Evolutionary conservation across 2,797 vertebrate genomes (phyloP), one percentile per base, ranked within the genome.

Genomic region (Sebastes iracundus): DNA sequence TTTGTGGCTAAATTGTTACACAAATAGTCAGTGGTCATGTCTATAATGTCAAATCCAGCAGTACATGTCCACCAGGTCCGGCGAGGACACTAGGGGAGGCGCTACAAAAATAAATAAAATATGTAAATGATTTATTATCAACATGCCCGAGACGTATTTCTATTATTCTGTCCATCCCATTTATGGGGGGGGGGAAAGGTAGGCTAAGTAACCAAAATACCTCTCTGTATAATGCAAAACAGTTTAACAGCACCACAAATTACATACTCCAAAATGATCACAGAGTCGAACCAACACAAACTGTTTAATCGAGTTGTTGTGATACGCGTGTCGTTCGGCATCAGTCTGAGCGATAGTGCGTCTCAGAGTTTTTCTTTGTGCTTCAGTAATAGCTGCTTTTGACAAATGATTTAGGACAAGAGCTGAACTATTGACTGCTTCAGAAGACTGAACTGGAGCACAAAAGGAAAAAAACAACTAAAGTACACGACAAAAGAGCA

Each of bases 351-450:
- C 3, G 6, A n/a, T 25, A 4, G n/a, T 27, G 38, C 25, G 3
- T 83, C 49, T 55, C 33, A 5, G 55, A 30, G 27, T 52, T 67
- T 61, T 20, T 77, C 53, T 79, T 65, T 73, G 74, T 72, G 42
- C 2, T 52, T 81, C 77, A 72, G 61, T 66, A 85, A 72, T 42
- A 16, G 68, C 76, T 22, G 58, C 33, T 10, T 87, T 75, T 88
- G 81, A 87, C 75, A 78, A 72, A 79, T 63, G 70, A 78, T 82
- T 20, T 49, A 56, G 61, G 79, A 79, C n/a, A 20, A 65, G 65
- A 76, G 49, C 56, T 20, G 68, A 79, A 75, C 69, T 82, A 77
- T 74, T 76, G 80, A 77, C 77, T 71, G 66, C 64, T 55, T 75
- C 30, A n/a, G 18, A 75, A 55, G 27, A 20, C 66, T 82, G 60